Evolutionary conservation across 2,797 vertebrate species (phyloP), one percentile per base, ranked within the genome.

Genomic region (Propithecus deckenii): DNA sequence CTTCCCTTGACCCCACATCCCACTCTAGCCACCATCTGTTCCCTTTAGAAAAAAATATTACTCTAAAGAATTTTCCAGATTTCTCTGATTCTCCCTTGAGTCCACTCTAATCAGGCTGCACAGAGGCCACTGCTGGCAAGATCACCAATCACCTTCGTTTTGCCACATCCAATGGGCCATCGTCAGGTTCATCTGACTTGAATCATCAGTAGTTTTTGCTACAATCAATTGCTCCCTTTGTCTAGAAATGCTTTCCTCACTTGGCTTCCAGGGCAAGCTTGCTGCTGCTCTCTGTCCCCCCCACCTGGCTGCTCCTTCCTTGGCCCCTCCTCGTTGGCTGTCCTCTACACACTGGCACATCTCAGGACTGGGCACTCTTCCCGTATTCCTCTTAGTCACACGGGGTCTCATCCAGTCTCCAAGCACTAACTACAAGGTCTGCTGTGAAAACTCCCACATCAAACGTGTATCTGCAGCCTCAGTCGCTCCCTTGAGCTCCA

Each of bases 141-240:
- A 46, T 35, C 79, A 2, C 28, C 0, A 0, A 0, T 0, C 6
- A 38, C 22, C 10, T n/a, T 18, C 28, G 0, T 61, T 11, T 15
- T 7, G 50, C n/a, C 69, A 1, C 9, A 8, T 5, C n/a, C 61
- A 11, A 0, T 0, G 30, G 30, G 57, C 52, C 35, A 6, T 5
- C 46, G 32, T 43, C 14, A 2, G 4, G 30, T 5, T 9, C 57
- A 0, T 28, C 48, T 28, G 4, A 20, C 6, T 7, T 1, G 25
- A 65, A 7, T 52, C 2, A 30, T 25, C 5, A 1, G 55, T 25
- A 6, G 41, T 11, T 0, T n/a, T 57, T 67, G 25, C 41, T 15
- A 48, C 57, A 6, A 0, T 0, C 20, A n/a, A 15, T 14, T 15
- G 15, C 20, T 67, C 7, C 20, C 41, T 69, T 32, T 14, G 3